A percentile compares a stretch with the other conserved stretches of the same genome.
Evolutionary conservation across 2,888 invertebrate genomes (phyloP).

Genomic region (Gastrophysa polygoni): DNA sequence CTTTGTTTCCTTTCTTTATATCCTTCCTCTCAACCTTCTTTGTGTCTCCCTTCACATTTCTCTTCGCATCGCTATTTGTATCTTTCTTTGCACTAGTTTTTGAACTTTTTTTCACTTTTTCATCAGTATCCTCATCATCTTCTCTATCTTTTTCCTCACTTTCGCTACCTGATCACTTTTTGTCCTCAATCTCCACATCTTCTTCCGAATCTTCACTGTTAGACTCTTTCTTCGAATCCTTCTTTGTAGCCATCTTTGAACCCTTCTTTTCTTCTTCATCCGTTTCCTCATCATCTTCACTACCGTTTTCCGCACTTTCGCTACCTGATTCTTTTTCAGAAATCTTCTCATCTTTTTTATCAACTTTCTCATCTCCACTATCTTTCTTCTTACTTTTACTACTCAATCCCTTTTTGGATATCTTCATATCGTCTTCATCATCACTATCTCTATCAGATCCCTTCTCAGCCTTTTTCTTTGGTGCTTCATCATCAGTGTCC

Average conservation of each 20-base stretch:
- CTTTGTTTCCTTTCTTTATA: conserved; percentile 53
- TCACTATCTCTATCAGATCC: conserved; percentile 46
- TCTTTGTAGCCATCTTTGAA: too few species aligned
- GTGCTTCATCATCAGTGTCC: conserved; percentile 37
- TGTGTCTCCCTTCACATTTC: neutral
- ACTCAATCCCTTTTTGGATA: conserved; percentile 24
- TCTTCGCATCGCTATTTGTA: conserved; percentile 30
- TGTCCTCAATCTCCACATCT: too few species aligned
- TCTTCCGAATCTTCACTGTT: too few species aligned
- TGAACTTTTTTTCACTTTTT: too few species aligned
- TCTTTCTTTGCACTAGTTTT: too few species aligned
- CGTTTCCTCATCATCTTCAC: conserved; percentile 59
- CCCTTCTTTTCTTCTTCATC: too few species aligned
- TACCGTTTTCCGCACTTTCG: conserved; percentile 30
- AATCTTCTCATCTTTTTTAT: conserved; percentile 66
- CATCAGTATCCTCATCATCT: too few species aligned
- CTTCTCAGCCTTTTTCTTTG: conserved; percentile 44
- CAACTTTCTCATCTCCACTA: conserved; percentile 54
- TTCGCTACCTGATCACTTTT: conserved; percentile 60
- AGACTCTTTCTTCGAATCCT: too few species aligned
- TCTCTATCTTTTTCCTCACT: conserved; percentile 30
- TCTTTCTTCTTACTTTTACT: conserved; percentile 61
- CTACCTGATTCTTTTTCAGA: conserved; percentile 62
- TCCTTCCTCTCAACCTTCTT: conserved; percentile 58
- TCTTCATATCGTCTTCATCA: conserved; percentile 37